phyloP scores from a whole-genome alignment of 1,140 invertebrate species.

The Himalopsyche phryganea region DNA sequence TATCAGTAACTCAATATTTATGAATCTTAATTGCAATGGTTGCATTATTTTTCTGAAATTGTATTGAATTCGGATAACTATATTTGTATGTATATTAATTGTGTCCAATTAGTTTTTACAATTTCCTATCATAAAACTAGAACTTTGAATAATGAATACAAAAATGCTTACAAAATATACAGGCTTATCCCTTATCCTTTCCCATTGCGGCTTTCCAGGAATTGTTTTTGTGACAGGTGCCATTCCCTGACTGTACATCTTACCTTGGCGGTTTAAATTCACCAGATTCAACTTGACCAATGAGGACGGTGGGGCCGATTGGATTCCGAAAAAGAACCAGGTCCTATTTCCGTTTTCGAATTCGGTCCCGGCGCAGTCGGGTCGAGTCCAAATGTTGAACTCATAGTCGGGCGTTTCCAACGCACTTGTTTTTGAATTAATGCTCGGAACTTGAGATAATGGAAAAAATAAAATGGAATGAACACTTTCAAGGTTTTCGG shows the following conservation, averaged over 20 bases:
- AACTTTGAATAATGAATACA: no score
- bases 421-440: slow-evolving; percentile 34
- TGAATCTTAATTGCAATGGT: no score
- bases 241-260: slow-evolving; percentile 90
- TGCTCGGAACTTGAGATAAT: slow-evolving; percentile 35
- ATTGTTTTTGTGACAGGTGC: slow-evolving; percentile 71
- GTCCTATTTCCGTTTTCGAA: slow-evolving; percentile 89
- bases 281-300: slow-evolving; percentile 78
- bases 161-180: slow-evolving; percentile 55
- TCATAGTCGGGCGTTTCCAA: slow-evolving; percentile 65
- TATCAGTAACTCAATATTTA: no score
- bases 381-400: slow-evolving; percentile 87
- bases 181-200: slow-evolving; percentile 72
- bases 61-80: no score
- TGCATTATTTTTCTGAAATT: no score
- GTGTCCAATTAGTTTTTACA: no score
- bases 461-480: not conserved
- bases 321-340: slow-evolving; percentile 93
- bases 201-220: slow-evolving; percentile 73
- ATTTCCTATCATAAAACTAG: no score
- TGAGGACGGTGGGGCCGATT: slow-evolving; percentile 44
- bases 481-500: not conserved
- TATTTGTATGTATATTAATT: no score
- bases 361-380: slow-evolving; percentile 82
- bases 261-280: slow-evolving; percentile 85